Percentiles rank a stretch among this genome's conserved stretches.
Evolutionary conservation across 2,888 invertebrate genomes (phyloP).

Genomic region (Prostheceraeus crozeri): DNA sequence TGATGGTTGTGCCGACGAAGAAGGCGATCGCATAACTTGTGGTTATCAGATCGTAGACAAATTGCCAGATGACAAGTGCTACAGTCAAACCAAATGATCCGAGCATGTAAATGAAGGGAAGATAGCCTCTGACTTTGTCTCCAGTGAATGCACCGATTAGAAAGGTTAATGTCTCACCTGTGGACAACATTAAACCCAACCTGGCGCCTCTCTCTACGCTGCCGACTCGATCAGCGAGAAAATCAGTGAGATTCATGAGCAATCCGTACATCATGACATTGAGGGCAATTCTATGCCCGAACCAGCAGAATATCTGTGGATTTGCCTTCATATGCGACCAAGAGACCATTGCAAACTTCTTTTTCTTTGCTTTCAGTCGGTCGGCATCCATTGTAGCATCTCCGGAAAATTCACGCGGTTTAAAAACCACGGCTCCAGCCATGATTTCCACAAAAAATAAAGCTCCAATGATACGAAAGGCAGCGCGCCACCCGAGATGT

Average conservation of each 20-base stretch:
- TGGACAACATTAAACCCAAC: constrained; percentile 24
- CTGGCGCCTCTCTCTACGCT: neutral
- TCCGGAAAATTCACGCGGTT: constrained; percentile 20
- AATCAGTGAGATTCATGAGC: constrained; percentile 37
- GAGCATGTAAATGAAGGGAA: constrained; percentile 33
- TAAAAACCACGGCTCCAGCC: constrained; percentile 23
- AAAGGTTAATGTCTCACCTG: constrained; percentile 39
- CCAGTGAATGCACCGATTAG: constrained; percentile 32
- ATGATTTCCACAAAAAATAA: constrained; percentile 33
- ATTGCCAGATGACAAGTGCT: constrained; percentile 13
- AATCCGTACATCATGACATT: constrained; percentile 40
- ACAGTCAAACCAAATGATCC: constrained; percentile 30
- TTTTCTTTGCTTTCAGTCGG: neutral
- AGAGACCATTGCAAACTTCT: constrained; percentile 28
- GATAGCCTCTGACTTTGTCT: constrained; percentile 33
- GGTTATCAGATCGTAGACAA: constrained; percentile 1
- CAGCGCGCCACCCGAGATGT: constrained; percentile 35
- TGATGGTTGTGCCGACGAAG: constrained; percentile 33
- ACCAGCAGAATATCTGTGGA: constrained; percentile 35
- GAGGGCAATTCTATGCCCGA: constrained; percentile 30
- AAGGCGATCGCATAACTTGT: constrained; percentile 26
- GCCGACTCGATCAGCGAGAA: constrained; percentile 24
- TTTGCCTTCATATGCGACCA: constrained; percentile 33
- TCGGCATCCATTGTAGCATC: constrained; percentile 5
- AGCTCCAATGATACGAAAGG: constrained; percentile 33